phyloP scores from a whole-genome alignment of 2,797 vertebrate species.

The Clarias laeviceps region DNA sequence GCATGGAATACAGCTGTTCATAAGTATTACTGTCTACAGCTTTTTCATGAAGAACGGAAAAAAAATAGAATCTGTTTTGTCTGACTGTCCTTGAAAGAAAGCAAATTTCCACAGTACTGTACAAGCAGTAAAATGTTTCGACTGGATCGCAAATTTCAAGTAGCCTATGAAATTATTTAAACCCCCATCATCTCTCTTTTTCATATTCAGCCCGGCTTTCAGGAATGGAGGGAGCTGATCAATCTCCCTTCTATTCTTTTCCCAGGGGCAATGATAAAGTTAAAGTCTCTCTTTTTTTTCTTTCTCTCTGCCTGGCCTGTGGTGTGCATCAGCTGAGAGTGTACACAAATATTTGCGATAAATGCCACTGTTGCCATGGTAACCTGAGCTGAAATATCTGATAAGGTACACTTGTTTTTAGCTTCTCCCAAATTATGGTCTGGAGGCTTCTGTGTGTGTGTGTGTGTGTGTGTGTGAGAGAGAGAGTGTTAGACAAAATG shows the following conservation, averaged over 20 bases:
- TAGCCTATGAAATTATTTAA: conserved; percentile 28
- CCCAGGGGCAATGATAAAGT: conserved; percentile 46
- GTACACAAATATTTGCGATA: conserved; percentile 66
- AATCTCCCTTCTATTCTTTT: conserved; percentile 48
- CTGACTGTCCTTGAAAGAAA: conserved; percentile 23
- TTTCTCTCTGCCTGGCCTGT: conserved; percentile 39
- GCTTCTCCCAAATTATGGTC: conserved; percentile 44
- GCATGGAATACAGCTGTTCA: not conserved
- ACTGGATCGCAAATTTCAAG: conserved; percentile 26
- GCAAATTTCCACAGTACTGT: conserved; percentile 12
- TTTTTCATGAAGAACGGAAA: not conserved
- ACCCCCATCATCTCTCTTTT: conserved; percentile 21
- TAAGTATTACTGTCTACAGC: not conserved
- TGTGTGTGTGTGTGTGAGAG: conserved; percentile 30
- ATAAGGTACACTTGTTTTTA: conserved; percentile 66
- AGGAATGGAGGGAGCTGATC: conserved; percentile 49
- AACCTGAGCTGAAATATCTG: conserved; percentile 72
- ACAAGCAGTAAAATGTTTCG: conserved; percentile 1
- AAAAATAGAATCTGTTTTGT: not conserved
- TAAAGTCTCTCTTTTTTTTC: conserved; percentile 23
- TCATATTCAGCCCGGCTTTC: conserved; percentile 30
- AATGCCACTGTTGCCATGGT: conserved; percentile 73
- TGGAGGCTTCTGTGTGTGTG: conserved; percentile 4
- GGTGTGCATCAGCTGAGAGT: conserved; percentile 44
- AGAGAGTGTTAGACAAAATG: conserved; percentile 6